Evolutionary conservation across 2,888 invertebrate genomes (phyloP).

Genomic region (Invenusta paracnida): DNA sequence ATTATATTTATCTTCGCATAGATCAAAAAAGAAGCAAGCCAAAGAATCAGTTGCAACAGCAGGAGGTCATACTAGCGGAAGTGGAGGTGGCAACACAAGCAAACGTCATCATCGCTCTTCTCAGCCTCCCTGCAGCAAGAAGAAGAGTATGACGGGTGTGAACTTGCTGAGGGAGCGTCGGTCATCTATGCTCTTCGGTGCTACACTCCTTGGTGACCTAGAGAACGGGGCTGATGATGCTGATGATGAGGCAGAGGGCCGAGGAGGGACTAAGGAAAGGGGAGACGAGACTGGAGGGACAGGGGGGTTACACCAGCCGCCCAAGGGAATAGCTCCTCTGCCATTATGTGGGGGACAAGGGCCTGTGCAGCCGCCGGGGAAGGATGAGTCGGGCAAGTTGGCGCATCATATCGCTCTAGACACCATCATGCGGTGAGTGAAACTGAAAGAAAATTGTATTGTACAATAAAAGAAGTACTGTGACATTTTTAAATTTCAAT

Average conservation of each 20-base stretch:
- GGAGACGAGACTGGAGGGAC: neutral
- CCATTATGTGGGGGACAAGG: neutral
- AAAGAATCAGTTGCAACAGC: neutral
- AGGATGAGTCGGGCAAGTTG: constrained; percentile 41
- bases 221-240: neutral
- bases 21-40: no score
- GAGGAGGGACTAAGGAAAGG: neutral
- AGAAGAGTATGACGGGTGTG: neutral
- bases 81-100: no score
- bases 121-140: neutral
- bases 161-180: neutral
- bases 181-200: neutral
- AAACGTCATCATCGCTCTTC: neutral
- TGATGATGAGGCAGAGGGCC: neutral
- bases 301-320: neutral
- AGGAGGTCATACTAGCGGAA: no score
- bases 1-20: no score
- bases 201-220: neutral
- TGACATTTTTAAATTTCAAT: no score
- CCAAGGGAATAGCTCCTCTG: no score
- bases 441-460: no score
- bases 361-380: constrained; percentile 28
- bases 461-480: no score
- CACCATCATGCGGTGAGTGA: constrained; percentile 32
- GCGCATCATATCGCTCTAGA: constrained; percentile 44